Percentiles rank a stretch among this genome's conserved stretches.
Evolutionary conservation across 2,888 invertebrate species (phyloP).

Genomic region (Brachyptera risi): DNA sequence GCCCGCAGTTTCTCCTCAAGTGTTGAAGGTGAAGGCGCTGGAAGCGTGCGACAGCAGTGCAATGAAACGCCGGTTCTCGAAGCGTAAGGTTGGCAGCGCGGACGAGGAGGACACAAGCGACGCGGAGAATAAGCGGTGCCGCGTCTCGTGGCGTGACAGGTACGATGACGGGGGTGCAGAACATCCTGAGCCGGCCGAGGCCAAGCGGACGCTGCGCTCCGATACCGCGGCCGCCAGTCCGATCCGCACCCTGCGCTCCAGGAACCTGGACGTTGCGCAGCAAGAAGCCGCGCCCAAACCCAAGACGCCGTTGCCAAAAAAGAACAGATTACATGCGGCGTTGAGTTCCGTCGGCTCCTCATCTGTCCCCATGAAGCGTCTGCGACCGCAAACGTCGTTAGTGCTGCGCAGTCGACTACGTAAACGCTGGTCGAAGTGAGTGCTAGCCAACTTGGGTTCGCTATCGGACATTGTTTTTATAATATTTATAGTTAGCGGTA

Average conservation of each 20-base stretch:
- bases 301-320: background rate
- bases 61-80: background rate
- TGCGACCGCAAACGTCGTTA: background rate
- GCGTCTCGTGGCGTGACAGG: slow-evolving; percentile 36
- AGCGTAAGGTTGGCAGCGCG: background rate
- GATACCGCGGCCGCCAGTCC: slow-evolving; percentile 46
- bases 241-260: slow-evolving; percentile 44
- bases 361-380: background rate
- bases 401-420: background rate
- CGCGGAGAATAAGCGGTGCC: background rate
- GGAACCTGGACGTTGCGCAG: slow-evolving; percentile 41
- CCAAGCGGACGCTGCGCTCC: slow-evolving; percentile 42
- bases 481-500: no score
- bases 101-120: slow-evolving; percentile 9
- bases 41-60: background rate
- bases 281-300: background rate
- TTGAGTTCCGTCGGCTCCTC: background rate
- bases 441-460: no score
- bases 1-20: background rate
- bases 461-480: no score
- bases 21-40: background rate
- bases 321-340: background rate
- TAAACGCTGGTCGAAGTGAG: background rate
- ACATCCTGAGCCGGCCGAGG: slow-evolving; percentile 33
- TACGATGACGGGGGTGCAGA: background rate